Percentiles rank a stretch among this genome's conserved stretches.
Evolutionary conservation across 1,140 invertebrate genomes (phyloP).

Genomic region (Solenopsis invicta): DNA sequence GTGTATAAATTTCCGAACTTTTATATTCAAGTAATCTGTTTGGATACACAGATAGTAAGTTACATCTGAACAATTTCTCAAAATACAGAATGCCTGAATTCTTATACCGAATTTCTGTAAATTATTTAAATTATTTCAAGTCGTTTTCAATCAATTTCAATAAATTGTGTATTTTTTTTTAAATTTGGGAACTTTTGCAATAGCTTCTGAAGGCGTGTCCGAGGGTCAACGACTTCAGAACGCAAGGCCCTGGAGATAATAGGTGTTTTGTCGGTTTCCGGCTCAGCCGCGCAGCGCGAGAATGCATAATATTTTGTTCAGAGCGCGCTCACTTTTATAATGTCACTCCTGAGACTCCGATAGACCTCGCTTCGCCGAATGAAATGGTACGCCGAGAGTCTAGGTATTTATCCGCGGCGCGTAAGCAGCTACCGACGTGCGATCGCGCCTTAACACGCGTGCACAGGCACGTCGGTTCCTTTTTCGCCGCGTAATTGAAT

Average conservation of each 20-base stretch:
- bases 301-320: conserved; percentile 48
- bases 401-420: conserved; percentile 45
- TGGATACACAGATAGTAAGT: background rate
- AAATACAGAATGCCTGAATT: background rate
- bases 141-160: background rate
- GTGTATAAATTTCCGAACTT: background rate
- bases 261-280: conserved; percentile 30
- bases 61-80: background rate
- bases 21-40: background rate
- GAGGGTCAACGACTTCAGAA: conserved; percentile 14
- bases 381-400: conserved; percentile 48
- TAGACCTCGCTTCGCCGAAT: conserved; percentile 57
- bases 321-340: conserved; percentile 48
- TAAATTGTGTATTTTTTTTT: background rate
- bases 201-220: background rate
- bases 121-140: background rate
- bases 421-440: conserved; percentile 37
- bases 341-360: conserved; percentile 53
- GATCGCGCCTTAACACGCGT: conserved; percentile 51
- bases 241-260: background rate
- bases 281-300: background rate
- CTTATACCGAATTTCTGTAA: background rate
- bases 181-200: background rate
- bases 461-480: conserved; percentile 57
- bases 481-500: conserved; percentile 63